phyloP scores from a whole-genome alignment of 30 jellyfish, hydroid and myxozoan species.

The Clytia hemisphaerica region DNA sequence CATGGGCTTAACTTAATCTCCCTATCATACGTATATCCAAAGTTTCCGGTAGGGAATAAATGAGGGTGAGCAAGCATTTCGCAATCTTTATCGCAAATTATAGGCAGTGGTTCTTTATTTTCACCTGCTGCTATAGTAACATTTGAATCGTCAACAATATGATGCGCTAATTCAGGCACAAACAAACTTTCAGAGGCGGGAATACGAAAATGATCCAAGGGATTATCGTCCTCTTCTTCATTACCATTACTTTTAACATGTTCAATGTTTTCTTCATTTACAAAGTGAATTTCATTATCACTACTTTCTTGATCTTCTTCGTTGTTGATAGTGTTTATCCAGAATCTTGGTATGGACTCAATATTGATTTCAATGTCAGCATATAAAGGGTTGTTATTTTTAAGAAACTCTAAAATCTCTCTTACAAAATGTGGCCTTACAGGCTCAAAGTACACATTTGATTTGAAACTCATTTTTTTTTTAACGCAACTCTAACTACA shows the following conservation, averaged over 20 bases:
- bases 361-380: slow-evolving; percentile 1
- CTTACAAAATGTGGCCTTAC: slow-evolving; percentile 8
- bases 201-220: slow-evolving; percentile 3
- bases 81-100: slow-evolving; percentile 15
- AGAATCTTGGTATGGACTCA: neutral
- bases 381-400: neutral
- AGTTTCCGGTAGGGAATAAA: slow-evolving; percentile 9
- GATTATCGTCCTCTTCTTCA: slow-evolving; percentile 25
- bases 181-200: slow-evolving; percentile 3
- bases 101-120: slow-evolving; percentile 5
- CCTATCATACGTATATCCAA: slow-evolving; percentile 16
- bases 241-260: neutral
- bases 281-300: slow-evolving; percentile 9
- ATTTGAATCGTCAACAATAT: neutral
- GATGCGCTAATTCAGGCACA: neutral
- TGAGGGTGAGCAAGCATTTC: slow-evolving; percentile 27
- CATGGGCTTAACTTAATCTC: slow-evolving; percentile 14
- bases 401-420: neutral
- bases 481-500: too few relatives aligned
- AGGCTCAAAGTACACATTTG: slow-evolving; percentile 17
- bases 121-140: slow-evolving; percentile 27
- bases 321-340: slow-evolving; percentile 5
- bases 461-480: too few relatives aligned
- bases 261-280: neutral
- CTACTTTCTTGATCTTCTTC: neutral